Conservation (phyloP, 2,113 vertebrate species). For the Sebastes fasciatus region DNA sequence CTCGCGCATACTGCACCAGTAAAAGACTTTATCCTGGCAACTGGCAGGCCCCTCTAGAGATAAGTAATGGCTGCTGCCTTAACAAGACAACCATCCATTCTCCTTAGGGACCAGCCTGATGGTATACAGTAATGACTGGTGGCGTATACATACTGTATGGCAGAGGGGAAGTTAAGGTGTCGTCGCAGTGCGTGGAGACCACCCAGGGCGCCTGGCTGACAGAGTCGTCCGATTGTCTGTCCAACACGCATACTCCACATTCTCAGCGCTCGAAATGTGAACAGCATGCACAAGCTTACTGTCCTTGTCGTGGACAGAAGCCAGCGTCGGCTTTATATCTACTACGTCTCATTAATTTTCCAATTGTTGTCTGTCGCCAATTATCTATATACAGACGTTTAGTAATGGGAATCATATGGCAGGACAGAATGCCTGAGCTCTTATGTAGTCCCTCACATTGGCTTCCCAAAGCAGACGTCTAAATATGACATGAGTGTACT, state of each 20-base stretch:
- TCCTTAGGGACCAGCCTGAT: conserved; percentile 9
- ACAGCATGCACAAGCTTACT: conserved; percentile 44
- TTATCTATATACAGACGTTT: conserved; percentile 46
- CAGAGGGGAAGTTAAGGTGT: conserved; percentile 61
- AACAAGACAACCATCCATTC: conserved; percentile 13
- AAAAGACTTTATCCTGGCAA: conserved; percentile 72
- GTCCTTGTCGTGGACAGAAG: conserved; percentile 45
- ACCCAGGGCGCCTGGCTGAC: conserved; percentile 71
- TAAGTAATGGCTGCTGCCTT: conserved; percentile 38
- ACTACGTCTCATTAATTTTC: conserved; percentile 48
- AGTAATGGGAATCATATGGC: conserved; percentile 57
- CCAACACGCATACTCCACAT: conserved; percentile 71
- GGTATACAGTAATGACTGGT: conserved; percentile 54
- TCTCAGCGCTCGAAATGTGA: conserved; percentile 61
- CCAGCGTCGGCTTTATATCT: conserved; percentile 36
- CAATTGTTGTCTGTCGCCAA: conserved; percentile 46
- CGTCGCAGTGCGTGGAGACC: conserved; percentile 60
- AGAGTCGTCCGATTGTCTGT: conserved; percentile 80
- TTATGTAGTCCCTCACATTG: conserved; percentile 5
- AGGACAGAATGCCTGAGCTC: conserved; percentile 20
- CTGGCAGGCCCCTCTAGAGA: conserved; percentile 47
- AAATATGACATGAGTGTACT: conserved; percentile 55
- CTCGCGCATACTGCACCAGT: conserved; percentile 62
- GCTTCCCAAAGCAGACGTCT: conserved; percentile 43
- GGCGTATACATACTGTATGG: conserved; percentile 47